Evolutionary conservation across 2,113 vertebrate genomes (phyloP).

Genomic region (Odontesthes bonariensis): DNA sequence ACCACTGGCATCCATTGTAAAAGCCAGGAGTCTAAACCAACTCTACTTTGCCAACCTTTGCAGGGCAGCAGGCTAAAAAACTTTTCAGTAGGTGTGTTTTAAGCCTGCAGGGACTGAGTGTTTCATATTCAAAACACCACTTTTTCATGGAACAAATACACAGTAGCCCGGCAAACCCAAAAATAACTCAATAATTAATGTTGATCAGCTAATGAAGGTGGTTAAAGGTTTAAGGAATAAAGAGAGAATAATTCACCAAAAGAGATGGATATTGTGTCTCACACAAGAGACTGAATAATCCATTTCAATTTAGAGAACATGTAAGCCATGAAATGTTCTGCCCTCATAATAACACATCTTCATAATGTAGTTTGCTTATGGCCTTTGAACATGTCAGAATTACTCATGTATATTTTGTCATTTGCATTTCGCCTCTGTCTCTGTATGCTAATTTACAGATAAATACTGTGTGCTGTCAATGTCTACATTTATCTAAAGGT

Average conservation of each 20-base stretch:
- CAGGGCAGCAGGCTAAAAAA: slow-evolving; percentile 25
- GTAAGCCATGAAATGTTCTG: slow-evolving; percentile 31
- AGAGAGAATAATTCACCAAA: slow-evolving; percentile 9
- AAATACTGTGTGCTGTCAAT: slow-evolving; percentile 11
- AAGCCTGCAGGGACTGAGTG: neutral
- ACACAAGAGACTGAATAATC: slow-evolving; percentile 2
- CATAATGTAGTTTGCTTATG: slow-evolving; percentile 19
- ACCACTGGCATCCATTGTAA: slow-evolving; percentile 19
- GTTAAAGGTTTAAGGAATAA: slow-evolving; percentile 15
- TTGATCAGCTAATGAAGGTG: neutral
- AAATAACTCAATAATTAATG: neutral
- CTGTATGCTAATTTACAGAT: slow-evolving; percentile 35
- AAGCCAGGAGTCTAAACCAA: slow-evolving; percentile 27
- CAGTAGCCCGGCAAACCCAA: neutral
- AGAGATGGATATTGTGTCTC: slow-evolving; percentile 17
- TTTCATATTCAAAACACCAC: slow-evolving; percentile 25
- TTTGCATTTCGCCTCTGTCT: slow-evolving; percentile 42
- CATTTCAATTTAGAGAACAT: slow-evolving; percentile 1
- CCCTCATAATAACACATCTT: slow-evolving; percentile 23
- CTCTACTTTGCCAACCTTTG: slow-evolving; percentile 29
- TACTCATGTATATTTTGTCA: slow-evolving; percentile 13
- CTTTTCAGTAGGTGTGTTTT: neutral
- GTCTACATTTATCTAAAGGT: neutral
- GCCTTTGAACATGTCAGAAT: slow-evolving; percentile 16
- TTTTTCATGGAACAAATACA: slow-evolving; percentile 5